Evolutionary conservation across 2,113 vertebrate species (phyloP), one percentile per base, ranked within the genome.

Genomic region (Mellivora capensis): DNA sequence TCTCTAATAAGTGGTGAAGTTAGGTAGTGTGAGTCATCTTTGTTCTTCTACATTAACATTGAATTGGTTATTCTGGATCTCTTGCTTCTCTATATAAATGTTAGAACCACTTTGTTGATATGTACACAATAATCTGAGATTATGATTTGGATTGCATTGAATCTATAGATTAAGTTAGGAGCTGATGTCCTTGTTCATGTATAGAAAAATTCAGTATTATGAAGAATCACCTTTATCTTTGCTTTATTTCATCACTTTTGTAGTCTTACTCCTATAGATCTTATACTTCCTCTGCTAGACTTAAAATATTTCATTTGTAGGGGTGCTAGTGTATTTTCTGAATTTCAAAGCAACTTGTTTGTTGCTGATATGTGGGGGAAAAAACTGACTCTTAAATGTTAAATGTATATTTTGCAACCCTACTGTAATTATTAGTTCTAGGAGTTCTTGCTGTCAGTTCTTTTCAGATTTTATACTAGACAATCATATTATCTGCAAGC

Each of bases 21-120:
- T 77, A 21, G 9, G 0, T 20, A n/a, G 21, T 13, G 5, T 77
- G 31, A n/a, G 21, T 49, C 0, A 0, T 64, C 57, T 90, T 62
- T 62, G 29, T 61, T 47, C 42, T 37, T 62, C 5, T 62, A 42
- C 21, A 20, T 25, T 44, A 61, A 89, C 59, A n/a, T 62, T 13
- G 14, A 37, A 9, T 47, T 77, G 8, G 3, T 37, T 47, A 20
- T 29, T 89, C 54, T 62, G 31, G 21, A n/a, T 89, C 29, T 77
- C 44, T 47, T 89, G 29, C 54, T 59, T 61, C 54, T 89, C 37
- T 44, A 21, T 47, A 47, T 44, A 47, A 57, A 59, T 34, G 31
- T 76, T 76, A 59, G 29, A n/a, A 47, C 17, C 7, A 4, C 3
- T 37, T 52, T n/a, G 34, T 71, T 71, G 34, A 5, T 39, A 87